Evolutionary conservation across 2,113 vertebrate genomes (phyloP).

Genomic region (Gavia stellata): DNA sequence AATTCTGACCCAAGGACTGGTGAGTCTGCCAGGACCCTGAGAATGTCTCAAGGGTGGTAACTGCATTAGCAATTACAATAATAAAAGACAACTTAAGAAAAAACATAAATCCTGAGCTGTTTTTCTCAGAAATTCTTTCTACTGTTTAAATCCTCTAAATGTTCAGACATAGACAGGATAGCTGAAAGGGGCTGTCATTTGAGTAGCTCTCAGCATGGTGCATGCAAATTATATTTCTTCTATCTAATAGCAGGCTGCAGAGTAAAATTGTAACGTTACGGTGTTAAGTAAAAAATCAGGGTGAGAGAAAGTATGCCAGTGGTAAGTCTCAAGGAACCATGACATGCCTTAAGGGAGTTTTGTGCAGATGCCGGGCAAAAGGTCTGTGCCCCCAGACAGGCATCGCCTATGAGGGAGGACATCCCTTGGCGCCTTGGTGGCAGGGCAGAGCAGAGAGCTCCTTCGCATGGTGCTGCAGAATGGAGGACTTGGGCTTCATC

Average conservation of each 20-base stretch:
- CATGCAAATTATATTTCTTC: background rate
- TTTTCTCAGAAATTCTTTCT: background rate
- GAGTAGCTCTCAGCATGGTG: background rate
- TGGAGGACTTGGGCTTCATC: background rate
- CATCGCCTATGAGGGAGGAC: background rate
- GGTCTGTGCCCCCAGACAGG: background rate
- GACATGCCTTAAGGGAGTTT: background rate
- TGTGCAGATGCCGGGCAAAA: background rate
- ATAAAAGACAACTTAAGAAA: background rate
- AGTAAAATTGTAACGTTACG: background rate
- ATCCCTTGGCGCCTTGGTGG: background rate
- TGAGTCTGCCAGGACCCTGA: background rate
- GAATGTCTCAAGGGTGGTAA: background rate
- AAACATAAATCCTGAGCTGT: background rate
- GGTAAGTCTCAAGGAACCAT: background rate
- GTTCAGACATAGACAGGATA: background rate
- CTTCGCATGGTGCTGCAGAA: background rate
- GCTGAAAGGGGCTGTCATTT: background rate
- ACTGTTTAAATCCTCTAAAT: background rate
- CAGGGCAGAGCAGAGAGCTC: background rate
- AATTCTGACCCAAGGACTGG: background rate
- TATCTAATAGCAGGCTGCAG: background rate
- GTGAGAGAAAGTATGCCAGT: background rate
- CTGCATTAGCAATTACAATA: background rate
- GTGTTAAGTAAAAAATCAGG: background rate